Evolutionary conservation across 2,797 vertebrate species (phyloP).

Genomic region (Sebastes wilsoni): DNA sequence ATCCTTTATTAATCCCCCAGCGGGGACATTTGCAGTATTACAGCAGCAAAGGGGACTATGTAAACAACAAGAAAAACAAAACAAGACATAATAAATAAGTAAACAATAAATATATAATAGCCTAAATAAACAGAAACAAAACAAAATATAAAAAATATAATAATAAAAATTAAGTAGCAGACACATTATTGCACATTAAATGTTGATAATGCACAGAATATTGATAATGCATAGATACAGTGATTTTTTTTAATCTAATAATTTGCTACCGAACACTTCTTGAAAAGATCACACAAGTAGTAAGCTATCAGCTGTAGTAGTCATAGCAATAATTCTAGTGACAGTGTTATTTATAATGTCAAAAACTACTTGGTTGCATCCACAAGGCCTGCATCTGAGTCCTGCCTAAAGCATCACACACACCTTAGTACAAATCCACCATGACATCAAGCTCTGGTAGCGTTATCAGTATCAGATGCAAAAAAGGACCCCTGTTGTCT

Average conservation of each 20-base stretch:
- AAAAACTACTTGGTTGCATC: not conserved
- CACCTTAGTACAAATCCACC: not conserved
- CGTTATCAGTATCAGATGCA: slow-evolving; percentile 8
- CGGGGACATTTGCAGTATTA: no score
- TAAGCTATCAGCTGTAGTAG: no score
- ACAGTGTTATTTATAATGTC: not conserved
- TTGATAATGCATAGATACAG: not conserved
- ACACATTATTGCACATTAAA: no score
- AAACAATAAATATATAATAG: no score
- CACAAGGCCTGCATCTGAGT: not conserved
- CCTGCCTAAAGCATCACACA: not conserved
- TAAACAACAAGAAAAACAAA: no score
- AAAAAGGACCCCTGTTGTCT: not conserved
- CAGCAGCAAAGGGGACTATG: no score
- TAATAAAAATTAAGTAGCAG: no score
- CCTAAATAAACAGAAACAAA: no score
- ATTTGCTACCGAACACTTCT: not conserved
- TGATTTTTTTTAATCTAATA: not conserved
- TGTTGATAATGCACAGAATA: no score
- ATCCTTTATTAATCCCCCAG: no score
- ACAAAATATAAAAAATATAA: no score
- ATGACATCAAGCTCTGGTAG: not conserved
- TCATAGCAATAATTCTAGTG: not conserved
- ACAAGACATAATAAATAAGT: no score
- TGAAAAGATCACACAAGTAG: not conserved